Evolutionary conservation across 2,113 vertebrate species (phyloP).

Genomic region (Gopherus evgoodei): DNA sequence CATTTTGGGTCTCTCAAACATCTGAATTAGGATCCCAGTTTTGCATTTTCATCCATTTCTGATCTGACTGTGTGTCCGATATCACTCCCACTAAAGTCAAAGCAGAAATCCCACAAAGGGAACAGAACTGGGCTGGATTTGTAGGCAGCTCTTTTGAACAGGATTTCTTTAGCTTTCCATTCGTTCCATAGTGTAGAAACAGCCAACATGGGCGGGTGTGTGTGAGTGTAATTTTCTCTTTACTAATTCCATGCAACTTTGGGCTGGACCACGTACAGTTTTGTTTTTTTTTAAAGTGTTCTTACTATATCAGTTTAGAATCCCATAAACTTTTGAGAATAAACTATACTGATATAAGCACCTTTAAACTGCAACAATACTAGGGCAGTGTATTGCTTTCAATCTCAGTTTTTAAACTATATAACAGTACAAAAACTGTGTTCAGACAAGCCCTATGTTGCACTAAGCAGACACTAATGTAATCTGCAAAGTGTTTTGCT

Average conservation of each 20-base stretch:
- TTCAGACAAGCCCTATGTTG: background rate
- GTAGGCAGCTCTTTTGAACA: background rate
- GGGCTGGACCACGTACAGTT: background rate
- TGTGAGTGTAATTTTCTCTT: background rate
- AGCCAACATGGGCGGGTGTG: background rate
- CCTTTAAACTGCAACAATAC: background rate
- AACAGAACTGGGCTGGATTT: background rate
- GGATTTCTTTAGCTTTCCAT: background rate
- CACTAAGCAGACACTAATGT: background rate
- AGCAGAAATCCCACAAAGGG: fast-evolving
- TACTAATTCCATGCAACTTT: background rate
- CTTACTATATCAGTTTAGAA: background rate
- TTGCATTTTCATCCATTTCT: background rate
- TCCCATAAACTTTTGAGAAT: background rate
- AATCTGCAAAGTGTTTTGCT: background rate
- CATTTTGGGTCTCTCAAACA: background rate
- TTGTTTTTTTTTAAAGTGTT: background rate
- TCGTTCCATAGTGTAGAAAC: background rate
- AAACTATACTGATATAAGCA: background rate
- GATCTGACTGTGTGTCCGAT: background rate
- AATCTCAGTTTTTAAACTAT: background rate
- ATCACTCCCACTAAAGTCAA: too few relatives aligned
- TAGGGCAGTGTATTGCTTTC: background rate
- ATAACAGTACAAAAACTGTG: background rate
- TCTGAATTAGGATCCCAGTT: background rate